Base-by-base conservation (phyloP, 1,140 invertebrate genomes). In the Microplitis mediator region DNA sequence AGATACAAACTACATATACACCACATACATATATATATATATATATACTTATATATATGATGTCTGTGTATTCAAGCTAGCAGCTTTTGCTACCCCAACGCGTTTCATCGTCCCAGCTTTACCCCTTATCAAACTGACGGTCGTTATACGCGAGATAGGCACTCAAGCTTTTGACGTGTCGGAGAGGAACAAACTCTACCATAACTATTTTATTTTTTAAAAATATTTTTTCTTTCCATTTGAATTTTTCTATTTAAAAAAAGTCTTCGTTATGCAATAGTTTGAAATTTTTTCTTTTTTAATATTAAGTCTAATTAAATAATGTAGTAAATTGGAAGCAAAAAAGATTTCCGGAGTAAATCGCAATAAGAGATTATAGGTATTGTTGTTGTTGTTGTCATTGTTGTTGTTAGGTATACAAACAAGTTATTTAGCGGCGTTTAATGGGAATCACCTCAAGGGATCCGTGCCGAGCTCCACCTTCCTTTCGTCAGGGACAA, bases 351-450 rank as follows among this genome's bases (percentile, higher is more conserved):
- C 69, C 65, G 73, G 51, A 71, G 69, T 32, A 13, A 61, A 61
- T 50, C 13, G n/a, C 14, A 72, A 78, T 51, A 78, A 45, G 39
- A 45, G 39, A 45, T 45, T 45, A 45, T 45, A 11, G 2, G 6
- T 11, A 45, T 45, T 45, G 39, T 77, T 71, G 76, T 76, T 83
- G 78, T 45, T 45, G 39, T 45, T 45, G 39, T 45, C 11, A 45
- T 45, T 45, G 39, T 45, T 6, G 39, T 3, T 45, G 39, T 45
- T 45, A 45, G 39, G 39, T 84, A 81, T 82, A 81, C 83, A 85
- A 86, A 85, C 82, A 85, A 86, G 81, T 82, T 74, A 83, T 80
- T 84, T 82, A 85, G 80, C 74, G 77, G 62, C 75, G 69, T 85
- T 87, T 85, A 86, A 85, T 84, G 74, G 78, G 60, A 75, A 85